Conservation (phyloP, 2,888 invertebrate genomes). For the Cerastis rubricosa region DNA sequence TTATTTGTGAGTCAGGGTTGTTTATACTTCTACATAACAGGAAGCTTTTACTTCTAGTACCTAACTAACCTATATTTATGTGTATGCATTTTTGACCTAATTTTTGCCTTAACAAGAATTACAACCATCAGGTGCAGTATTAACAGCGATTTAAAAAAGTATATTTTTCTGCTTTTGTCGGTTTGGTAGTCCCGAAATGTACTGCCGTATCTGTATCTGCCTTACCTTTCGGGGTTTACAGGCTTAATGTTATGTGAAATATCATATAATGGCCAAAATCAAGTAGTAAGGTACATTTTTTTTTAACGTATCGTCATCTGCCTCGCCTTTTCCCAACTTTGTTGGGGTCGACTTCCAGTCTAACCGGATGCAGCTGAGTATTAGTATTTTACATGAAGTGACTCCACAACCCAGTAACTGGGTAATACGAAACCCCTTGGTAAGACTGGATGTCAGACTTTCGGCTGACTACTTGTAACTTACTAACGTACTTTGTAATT, state of each 20-base stretch:
- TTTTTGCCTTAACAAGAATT: not conserved
- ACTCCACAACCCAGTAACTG: too few relatives aligned
- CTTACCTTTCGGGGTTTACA: not conserved
- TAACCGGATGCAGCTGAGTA: too few relatives aligned
- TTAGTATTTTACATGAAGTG: too few relatives aligned
- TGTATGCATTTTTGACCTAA: not conserved
- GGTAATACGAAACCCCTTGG: too few relatives aligned
- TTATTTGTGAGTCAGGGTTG: not conserved
- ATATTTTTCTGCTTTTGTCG: not conserved
- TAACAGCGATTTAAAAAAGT: not conserved
- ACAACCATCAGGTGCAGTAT: too few relatives aligned
- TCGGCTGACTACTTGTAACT: too few relatives aligned
- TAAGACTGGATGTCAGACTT: too few relatives aligned
- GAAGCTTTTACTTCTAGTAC: not conserved
- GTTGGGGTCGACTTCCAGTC: too few relatives aligned
- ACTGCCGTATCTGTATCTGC: not conserved
- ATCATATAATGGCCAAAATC: not conserved
- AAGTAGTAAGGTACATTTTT: not conserved
- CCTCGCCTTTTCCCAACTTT: too few relatives aligned
- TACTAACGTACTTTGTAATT: too few relatives aligned
- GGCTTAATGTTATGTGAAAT: not conserved
- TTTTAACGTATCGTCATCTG: too few relatives aligned
- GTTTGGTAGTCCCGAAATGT: not conserved
- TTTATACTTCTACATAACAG: not conserved
- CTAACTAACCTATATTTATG: too few relatives aligned